These are phyloP conservation scores for Nansenia antarctica DNA, from an alignment of 2,113 vertebrate genomes.

Conservation along the genomic window DNA sequence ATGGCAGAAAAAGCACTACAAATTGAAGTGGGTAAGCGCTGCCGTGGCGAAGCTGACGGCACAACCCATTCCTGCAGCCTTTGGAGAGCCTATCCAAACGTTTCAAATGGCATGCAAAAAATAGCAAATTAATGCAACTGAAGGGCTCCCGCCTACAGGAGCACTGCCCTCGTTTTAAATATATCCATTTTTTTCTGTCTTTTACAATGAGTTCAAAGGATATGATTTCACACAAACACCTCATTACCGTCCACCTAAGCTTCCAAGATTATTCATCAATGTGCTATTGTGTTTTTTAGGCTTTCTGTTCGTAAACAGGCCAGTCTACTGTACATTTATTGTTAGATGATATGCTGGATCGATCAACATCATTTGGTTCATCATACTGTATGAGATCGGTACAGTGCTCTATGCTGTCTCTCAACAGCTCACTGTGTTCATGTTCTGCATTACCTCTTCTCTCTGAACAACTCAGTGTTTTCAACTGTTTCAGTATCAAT, in stretches of 20 bases:
- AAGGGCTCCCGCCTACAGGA: constrained; percentile 71
- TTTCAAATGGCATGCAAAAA: constrained; percentile 76
- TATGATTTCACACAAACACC: constrained; percentile 44
- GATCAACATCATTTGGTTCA: background rate
- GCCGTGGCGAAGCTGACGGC: constrained; percentile 54
- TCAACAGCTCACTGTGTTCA: too few species aligned
- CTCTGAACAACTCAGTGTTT: too few species aligned
- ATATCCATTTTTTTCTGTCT: constrained; percentile 50
- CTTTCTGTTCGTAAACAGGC: background rate
- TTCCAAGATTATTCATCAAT: constrained; percentile 30
- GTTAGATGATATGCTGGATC: background rate
- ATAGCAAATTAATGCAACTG: constrained; percentile 80
- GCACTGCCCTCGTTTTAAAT: constrained; percentile 66
- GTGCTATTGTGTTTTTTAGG: background rate
- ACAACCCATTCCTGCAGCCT: constrained; percentile 38
- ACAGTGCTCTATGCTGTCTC: too few species aligned
- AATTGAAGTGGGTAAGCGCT: constrained; percentile 71
- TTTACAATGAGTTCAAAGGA: constrained; percentile 55
- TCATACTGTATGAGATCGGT: too few species aligned
- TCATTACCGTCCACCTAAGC: constrained; percentile 21
- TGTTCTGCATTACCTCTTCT: too few species aligned
- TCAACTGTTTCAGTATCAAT: too few species aligned
- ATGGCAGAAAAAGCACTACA: constrained; percentile 72
- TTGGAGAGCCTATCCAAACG: constrained; percentile 75
- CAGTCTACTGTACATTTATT: background rate